These are phyloP conservation scores for Drosophila quinaria DNA, from an alignment of 2,888 invertebrate species.

Conservation along the genomic window DNA sequence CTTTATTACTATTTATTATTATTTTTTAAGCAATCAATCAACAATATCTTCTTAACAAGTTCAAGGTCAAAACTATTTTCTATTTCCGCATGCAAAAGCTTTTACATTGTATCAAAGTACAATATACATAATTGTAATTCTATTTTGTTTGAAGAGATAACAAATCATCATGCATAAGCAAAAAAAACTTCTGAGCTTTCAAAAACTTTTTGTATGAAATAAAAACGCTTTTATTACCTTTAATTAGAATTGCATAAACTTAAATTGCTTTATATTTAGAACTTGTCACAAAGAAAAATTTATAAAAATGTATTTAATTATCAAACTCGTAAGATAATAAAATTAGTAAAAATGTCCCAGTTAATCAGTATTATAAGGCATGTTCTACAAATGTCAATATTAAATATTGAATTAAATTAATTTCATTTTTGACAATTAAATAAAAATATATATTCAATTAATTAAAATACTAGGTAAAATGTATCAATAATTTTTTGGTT, in stretches of 20 bases:
- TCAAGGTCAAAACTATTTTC: constrained; percentile 24
- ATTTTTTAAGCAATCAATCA: constrained; percentile 12
- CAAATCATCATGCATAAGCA: background rate
- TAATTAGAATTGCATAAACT: background rate
- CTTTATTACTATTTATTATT: background rate
- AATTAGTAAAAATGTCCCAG: no score
- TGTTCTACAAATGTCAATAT: no score
- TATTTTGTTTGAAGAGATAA: background rate
- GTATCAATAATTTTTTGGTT: no score
- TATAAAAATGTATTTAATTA: background rate
- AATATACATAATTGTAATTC: constrained; percentile 4
- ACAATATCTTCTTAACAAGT: background rate
- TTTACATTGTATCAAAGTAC: constrained; percentile 12
- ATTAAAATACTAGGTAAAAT: no score
- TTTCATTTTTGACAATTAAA: no score
- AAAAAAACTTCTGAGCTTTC: background rate
- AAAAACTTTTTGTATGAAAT: background rate
- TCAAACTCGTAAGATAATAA: no score
- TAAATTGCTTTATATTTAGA: background rate
- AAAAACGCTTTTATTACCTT: background rate
- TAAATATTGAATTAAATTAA: no score
- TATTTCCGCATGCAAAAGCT: background rate
- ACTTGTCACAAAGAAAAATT: background rate
- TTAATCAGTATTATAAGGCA: no score
- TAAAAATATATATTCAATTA: no score